Evolutionary conservation across 2,797 vertebrate species (phyloP).

Genomic region (Miichthys miiuy): DNA sequence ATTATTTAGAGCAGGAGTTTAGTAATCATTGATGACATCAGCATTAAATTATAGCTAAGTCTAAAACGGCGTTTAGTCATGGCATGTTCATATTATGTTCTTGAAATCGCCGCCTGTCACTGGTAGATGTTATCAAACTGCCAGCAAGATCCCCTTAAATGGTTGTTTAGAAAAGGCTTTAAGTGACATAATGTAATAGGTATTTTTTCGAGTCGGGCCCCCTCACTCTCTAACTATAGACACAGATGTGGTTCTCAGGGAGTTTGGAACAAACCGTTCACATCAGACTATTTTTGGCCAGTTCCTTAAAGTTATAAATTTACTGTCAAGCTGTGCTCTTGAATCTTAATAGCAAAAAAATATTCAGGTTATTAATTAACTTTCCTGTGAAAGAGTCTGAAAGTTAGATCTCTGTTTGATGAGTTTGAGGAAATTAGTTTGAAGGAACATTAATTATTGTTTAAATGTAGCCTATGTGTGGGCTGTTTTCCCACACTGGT

Average conservation of each 20-base stretch:
- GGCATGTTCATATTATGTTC: neutral
- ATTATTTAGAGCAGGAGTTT: neutral
- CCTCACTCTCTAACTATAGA: constrained; percentile 44
- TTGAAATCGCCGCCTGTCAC: neutral
- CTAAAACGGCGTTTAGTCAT: neutral
- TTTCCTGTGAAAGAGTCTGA: neutral
- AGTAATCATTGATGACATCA: neutral
- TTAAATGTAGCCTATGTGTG: neutral
- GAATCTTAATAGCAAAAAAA: neutral
- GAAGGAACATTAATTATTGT: neutral
- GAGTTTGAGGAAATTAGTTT: constrained; percentile 11
- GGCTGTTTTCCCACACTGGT: constrained; percentile 6
- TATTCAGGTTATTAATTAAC: constrained; percentile 1
- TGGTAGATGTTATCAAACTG: constrained; percentile 21
- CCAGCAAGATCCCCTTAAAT: constrained; percentile 59
- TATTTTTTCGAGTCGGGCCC: constrained; percentile 43
- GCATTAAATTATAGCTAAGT: neutral
- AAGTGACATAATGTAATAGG: constrained; percentile 48
- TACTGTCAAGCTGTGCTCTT: neutral
- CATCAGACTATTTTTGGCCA: constrained; percentile 38
- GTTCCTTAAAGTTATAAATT: constrained; percentile 6
- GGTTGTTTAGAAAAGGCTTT: constrained; percentile 42
- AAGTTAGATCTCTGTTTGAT: neutral
- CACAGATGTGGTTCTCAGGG: constrained; percentile 49
- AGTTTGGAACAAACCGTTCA: constrained; percentile 39